These are phyloP conservation scores for Temnothorax nylanderi DNA, from an alignment of 1,140 invertebrate genomes.

Conservation along the genomic window DNA sequence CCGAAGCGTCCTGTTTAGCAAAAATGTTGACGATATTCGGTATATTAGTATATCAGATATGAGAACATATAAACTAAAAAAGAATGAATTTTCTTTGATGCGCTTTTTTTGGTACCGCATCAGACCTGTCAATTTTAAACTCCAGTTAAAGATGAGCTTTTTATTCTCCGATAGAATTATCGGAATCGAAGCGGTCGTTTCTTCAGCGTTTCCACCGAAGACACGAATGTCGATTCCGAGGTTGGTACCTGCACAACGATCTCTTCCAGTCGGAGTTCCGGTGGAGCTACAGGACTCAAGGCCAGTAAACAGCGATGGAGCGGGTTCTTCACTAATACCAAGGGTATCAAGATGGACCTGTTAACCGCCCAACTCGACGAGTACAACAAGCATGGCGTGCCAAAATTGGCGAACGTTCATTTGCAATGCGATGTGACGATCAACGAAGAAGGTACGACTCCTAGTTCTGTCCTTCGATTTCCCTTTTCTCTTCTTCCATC, in stretches of 20 bases:
- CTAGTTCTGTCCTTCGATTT: background rate
- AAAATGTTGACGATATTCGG: no score
- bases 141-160: background rate
- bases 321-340: slow-evolving; percentile 89
- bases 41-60: no score
- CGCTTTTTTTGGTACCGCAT: background rate
- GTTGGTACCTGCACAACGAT: slow-evolving; percentile 74
- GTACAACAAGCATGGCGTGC: slow-evolving; percentile 90
- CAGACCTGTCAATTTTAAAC: background rate
- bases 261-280: slow-evolving; percentile 77
- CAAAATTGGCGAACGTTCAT: slow-evolving; percentile 83
- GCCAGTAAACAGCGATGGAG: slow-evolving; percentile 89
- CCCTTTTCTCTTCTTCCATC: background rate
- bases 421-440: slow-evolving; percentile 79
- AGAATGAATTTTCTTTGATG: background rate
- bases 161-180: slow-evolving; percentile 82
- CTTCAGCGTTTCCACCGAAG: slow-evolving; percentile 89
- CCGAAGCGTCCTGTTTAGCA: background rate
- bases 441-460: slow-evolving; percentile 84
- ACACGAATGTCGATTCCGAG: slow-evolving; percentile 84
- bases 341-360: slow-evolving; percentile 88
- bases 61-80: background rate
- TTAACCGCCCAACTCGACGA: slow-evolving; percentile 89
- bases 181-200: slow-evolving; percentile 86
- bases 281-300: slow-evolving; percentile 79